Evolutionary conservation across 2,113 vertebrate species (phyloP).

Genomic region (Megaceryle torquata): DNA sequence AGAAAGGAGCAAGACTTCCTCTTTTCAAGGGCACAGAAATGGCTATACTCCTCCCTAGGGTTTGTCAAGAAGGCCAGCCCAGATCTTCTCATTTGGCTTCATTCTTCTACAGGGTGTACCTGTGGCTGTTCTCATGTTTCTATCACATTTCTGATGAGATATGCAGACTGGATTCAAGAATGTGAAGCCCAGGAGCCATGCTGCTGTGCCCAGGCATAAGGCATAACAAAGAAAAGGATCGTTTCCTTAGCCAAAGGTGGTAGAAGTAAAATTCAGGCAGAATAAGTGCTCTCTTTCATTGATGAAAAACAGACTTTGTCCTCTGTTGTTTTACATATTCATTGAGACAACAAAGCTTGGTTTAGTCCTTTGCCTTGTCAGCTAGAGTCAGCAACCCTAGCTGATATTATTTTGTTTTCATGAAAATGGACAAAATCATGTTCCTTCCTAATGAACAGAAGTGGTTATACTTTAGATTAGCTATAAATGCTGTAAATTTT

Average conservation of each 20-base stretch:
- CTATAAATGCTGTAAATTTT: background rate
- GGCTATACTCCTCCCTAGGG: background rate
- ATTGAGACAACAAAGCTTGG: background rate
- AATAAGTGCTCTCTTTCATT: background rate
- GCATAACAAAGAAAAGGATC: background rate
- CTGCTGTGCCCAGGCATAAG: fast-evolving
- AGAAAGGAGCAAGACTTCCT: background rate
- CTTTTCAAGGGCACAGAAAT: background rate
- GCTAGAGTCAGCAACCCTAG: background rate
- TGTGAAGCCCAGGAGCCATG: background rate
- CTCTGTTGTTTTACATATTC: background rate
- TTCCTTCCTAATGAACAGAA: background rate
- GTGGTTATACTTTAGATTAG: background rate
- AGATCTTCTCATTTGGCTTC: background rate
- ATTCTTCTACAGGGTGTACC: background rate
- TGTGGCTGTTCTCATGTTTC: background rate
- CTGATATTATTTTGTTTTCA: background rate
- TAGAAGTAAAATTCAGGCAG: background rate
- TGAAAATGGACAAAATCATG: background rate
- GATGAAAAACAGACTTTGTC: background rate
- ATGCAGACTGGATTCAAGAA: background rate
- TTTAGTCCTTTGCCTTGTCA: background rate
- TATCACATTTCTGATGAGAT: background rate
- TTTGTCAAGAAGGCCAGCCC: background rate
- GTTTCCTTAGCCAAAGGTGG: background rate